Evolutionary conservation across 2,797 vertebrate species (phyloP).

Genomic region (Tangara arthus): DNA sequence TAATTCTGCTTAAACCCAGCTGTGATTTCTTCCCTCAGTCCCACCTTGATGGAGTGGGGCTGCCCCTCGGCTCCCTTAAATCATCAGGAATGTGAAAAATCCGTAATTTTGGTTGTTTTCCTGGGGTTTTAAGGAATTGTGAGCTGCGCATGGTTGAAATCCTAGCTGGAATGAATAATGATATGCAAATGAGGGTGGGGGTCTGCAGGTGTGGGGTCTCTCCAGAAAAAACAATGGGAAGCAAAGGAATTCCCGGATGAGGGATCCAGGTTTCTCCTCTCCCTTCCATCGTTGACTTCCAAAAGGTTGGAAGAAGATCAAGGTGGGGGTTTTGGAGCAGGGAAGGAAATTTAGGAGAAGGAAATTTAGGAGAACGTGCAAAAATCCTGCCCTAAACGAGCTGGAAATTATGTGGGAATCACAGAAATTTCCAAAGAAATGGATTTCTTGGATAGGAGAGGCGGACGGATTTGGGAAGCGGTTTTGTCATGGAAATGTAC

Average conservation of each 20-base stretch:
- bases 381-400: not conserved
- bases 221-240: not conserved
- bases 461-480: not conserved
- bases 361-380: not conserved
- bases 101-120: accelerated
- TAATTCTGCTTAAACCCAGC: accelerated
- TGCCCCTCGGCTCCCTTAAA: no score
- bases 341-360: not conserved
- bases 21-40: not conserved
- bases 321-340: not conserved
- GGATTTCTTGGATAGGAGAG: accelerated
- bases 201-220: not conserved
- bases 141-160: not conserved
- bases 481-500: not conserved
- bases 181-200: not conserved
- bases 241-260: not conserved
- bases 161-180: not conserved
- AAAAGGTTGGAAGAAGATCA: not conserved
- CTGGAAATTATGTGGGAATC: accelerated
- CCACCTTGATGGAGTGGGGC: not conserved
- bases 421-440: accelerated
- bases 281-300: accelerated
- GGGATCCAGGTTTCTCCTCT: not conserved
- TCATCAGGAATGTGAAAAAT: not conserved
- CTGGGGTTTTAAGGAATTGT: not conserved